Evolutionary conservation across 2,888 invertebrate genomes (phyloP).

Genomic region (Zeuzera pyrina): DNA sequence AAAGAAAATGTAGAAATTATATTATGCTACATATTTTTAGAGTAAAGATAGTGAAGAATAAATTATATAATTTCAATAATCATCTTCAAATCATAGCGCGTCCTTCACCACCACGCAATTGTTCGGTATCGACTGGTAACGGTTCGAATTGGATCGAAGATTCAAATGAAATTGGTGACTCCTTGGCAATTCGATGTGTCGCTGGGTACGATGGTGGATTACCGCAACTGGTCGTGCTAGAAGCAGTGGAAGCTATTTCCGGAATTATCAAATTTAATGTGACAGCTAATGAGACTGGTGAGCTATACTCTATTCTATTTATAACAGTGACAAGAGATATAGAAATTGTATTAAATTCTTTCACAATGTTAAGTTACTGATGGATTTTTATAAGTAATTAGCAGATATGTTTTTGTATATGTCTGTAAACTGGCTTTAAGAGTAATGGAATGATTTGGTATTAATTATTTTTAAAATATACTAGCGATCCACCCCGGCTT

Average conservation of each 20-base stretch:
- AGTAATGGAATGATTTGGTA: no score
- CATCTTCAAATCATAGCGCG: no score
- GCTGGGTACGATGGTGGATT: constrained; percentile 92
- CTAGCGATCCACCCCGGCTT: no score
- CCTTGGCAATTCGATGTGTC: constrained; percentile 85
- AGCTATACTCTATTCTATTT: constrained; percentile 19
- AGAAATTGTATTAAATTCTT: no score
- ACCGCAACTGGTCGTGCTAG: constrained; percentile 86
- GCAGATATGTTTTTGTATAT: constrained; percentile 4
- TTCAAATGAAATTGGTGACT: constrained; percentile 39
- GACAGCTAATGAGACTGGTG: constrained; percentile 74
- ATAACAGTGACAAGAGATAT: no score
- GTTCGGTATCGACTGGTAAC: constrained; percentile 80
- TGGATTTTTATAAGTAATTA: constrained; percentile 2
- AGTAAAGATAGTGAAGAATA: no score
- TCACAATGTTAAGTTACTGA: no score
- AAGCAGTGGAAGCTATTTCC: constrained; percentile 83
- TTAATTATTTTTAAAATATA: no score
- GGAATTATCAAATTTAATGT: constrained; percentile 80
- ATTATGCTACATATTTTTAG: no score
- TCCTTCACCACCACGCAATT: constrained; percentile 87
- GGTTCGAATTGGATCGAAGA: constrained; percentile 66
- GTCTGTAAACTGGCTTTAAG: no score
- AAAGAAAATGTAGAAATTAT: no score
- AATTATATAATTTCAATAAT: no score